These are phyloP conservation scores for Trichopoda pennipes DNA, from an alignment of 2,888 invertebrate species.

Conservation along the genomic window DNA sequence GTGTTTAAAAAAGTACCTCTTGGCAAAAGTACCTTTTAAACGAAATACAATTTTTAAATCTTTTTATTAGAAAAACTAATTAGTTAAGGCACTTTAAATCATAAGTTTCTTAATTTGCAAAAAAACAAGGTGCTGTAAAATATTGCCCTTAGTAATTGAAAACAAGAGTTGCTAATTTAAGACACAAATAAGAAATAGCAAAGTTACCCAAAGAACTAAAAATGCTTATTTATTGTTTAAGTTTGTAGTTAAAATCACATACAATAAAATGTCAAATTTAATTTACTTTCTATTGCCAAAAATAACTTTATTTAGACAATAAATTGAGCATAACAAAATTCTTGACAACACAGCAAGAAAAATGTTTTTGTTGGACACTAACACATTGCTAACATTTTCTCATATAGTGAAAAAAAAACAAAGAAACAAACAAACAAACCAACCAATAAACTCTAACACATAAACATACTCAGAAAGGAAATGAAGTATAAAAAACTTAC, in stretches of 20 bases:
- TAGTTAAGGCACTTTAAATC: too few species aligned
- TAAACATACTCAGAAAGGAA: conserved; percentile 35
- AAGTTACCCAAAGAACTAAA: background rate
- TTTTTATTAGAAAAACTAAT: too few species aligned
- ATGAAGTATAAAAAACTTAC: conserved; percentile 54
- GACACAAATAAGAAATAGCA: background rate
- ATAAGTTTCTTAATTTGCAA: too few species aligned
- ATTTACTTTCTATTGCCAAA: conserved; percentile 61
- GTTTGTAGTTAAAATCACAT: conserved; percentile 18
- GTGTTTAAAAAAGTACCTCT: too few species aligned
- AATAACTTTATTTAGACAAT: conserved; percentile 67
- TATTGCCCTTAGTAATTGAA: too few species aligned
- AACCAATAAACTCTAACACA: conserved; percentile 6
- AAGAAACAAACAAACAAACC: too few species aligned
- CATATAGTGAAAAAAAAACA: background rate
- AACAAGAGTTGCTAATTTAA: background rate
- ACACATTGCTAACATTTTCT: background rate
- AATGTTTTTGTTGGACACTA: conserved; percentile 52
- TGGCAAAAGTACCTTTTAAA: too few species aligned
- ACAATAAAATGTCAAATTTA: conserved; percentile 50
- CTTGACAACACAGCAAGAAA: conserved; percentile 55
- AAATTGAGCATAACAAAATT: conserved; percentile 68
- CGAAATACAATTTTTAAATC: too few species aligned
- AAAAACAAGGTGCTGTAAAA: too few species aligned
- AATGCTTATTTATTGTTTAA: background rate